Conservation (phyloP, 2,797 vertebrate genomes). For the Simalia tracyae region DNA sequence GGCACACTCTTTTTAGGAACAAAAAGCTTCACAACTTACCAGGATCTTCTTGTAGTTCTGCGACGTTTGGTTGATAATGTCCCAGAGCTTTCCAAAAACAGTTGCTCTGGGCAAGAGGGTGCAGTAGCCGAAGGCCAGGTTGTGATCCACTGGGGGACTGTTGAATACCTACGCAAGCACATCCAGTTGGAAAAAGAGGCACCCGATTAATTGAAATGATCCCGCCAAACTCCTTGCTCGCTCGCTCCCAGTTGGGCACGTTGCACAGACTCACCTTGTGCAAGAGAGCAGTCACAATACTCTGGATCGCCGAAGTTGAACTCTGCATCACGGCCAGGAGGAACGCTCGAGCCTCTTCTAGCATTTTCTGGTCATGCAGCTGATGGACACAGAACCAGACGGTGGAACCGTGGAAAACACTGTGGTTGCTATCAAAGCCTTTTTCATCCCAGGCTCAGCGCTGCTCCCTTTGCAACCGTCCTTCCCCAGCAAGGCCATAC, state of each 20-base stretch:
- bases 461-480: background rate
- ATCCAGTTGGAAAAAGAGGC: background rate
- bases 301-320: slow-evolving; percentile 70
- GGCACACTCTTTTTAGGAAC: background rate
- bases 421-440: background rate
- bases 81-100: slow-evolving; percentile 88
- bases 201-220: background rate
- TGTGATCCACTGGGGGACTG: slow-evolving; percentile 87
- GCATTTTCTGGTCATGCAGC: slow-evolving; percentile 72
- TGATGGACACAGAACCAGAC: slow-evolving; percentile 53
- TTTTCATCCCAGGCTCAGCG: background rate
- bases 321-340: slow-evolving; percentile 76
- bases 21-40: slow-evolving; percentile 71
- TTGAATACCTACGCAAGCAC: slow-evolving; percentile 84
- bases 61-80: slow-evolving; percentile 87
- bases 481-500: slow-evolving; percentile 62
- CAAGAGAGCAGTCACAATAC: slow-evolving; percentile 74
- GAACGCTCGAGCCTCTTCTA: slow-evolving; percentile 75
- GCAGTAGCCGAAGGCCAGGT: slow-evolving; percentile 89
- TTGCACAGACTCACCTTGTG: slow-evolving; percentile 76
- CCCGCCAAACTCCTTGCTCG: no score
- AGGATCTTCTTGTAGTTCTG: slow-evolving; percentile 93
- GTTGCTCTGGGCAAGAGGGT: slow-evolving; percentile 83
- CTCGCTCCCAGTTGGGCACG: no score
- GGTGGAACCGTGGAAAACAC: rapidly evolving